Evolutionary conservation across 37 sponge, comb jelly and placozoan genomes (phyloP).

Genomic region (Axinella damicornis): DNA sequence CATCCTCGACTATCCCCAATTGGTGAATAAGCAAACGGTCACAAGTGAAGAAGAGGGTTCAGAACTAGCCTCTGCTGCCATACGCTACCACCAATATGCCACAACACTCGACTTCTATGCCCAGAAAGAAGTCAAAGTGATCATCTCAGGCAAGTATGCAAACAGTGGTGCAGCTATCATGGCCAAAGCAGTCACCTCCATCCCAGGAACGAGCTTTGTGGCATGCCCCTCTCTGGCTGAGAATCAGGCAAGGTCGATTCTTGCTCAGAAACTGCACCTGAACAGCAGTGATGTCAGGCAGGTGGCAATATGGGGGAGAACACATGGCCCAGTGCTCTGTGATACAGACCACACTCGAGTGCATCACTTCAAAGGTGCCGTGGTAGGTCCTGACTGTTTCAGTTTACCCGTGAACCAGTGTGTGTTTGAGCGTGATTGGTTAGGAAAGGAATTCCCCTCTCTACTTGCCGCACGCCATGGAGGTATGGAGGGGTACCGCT

Average conservation of each 20-base stretch:
- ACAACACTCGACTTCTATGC: slow-evolving; percentile 51
- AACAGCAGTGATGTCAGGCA: slow-evolving; percentile 50
- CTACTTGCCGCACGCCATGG: slow-evolving; percentile 6
- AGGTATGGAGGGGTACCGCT: slow-evolving; percentile 1
- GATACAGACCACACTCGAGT: slow-evolving; percentile 15
- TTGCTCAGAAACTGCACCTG: slow-evolving; percentile 56
- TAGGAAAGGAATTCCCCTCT: slow-evolving; percentile 10
- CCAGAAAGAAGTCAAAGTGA: slow-evolving; percentile 50
- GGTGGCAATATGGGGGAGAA: slow-evolving; percentile 42
- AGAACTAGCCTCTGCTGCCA: not conserved
- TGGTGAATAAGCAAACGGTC: not conserved
- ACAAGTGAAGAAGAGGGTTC: too few relatives aligned
- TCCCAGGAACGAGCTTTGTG: slow-evolving; percentile 13
- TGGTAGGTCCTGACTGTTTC: slow-evolving; percentile 70
- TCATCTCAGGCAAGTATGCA: slow-evolving; percentile 54
- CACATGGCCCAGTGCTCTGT: slow-evolving; percentile 7
- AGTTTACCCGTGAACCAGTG: slow-evolving; percentile 52
- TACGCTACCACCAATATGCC: slow-evolving; percentile 56
- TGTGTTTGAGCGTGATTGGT: slow-evolving; percentile 68
- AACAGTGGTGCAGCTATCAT: slow-evolving; percentile 62
- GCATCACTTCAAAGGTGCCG: slow-evolving; percentile 47
- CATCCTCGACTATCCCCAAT: slow-evolving; percentile 46
- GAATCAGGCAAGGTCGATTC: slow-evolving; percentile 53
- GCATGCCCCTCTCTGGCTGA: slow-evolving; percentile 48
- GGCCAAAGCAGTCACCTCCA: slow-evolving; percentile 29